Evolutionary conservation across 2,113 vertebrate species (phyloP).

Genomic region (Dunckerocampus dactyliophorus): DNA sequence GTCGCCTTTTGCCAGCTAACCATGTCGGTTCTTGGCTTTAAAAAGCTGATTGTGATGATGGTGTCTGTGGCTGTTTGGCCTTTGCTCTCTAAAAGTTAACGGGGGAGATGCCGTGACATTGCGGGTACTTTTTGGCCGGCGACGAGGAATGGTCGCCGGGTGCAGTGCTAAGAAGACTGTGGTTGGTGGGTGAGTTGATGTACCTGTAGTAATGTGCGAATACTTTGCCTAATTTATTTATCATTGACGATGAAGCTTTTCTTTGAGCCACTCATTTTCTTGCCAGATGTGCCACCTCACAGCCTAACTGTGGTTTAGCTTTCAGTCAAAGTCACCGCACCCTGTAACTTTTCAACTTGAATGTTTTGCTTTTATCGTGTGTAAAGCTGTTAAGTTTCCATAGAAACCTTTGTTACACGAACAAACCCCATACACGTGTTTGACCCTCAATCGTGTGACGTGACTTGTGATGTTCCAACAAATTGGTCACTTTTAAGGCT

Average conservation of each 20-base stretch:
- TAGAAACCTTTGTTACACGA: no score
- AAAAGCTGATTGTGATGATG: not conserved
- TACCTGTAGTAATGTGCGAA: not conserved
- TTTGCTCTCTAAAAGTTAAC: no score
- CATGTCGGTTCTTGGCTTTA: not conserved
- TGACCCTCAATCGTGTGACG: no score
- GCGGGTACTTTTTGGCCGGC: conserved; percentile 51
- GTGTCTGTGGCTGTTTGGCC: not conserved
- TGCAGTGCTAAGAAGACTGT: not conserved
- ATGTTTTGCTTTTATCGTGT: not conserved
- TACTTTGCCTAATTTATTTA: not conserved
- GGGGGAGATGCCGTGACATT: conserved; percentile 49
- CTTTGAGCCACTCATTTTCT: not conserved
- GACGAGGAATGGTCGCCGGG: no score
- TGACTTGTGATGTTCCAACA: no score
- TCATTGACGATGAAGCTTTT: not conserved
- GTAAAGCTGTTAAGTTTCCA: no score
- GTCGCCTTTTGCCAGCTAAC: conserved; percentile 34
- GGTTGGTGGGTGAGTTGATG: conserved; percentile 8
- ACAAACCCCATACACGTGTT: no score
- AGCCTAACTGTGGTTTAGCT: conserved; percentile 33
- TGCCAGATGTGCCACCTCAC: conserved; percentile 69
- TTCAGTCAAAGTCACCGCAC: not conserved
- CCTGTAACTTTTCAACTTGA: not conserved
- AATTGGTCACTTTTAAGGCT: no score